Evolutionary conservation across 2,888 invertebrate species (phyloP).

Genomic region (Bombyx huttoni): DNA sequence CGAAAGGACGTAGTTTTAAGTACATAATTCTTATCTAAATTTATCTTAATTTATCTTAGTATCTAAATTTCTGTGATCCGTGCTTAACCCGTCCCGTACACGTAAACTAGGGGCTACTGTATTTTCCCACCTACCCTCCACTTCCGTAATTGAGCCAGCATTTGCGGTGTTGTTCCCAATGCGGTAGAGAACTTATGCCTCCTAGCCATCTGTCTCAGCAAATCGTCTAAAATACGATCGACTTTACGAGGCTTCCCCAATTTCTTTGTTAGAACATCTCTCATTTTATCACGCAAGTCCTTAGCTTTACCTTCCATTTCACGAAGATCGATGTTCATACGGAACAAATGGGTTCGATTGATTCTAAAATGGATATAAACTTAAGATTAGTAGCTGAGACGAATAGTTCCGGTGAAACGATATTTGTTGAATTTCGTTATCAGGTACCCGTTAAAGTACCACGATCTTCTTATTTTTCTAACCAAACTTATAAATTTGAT

Average conservation of each 20-base stretch:
- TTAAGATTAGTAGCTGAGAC: too few relatives aligned
- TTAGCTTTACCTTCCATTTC: slow-evolving; percentile 75
- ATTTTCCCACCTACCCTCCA: slow-evolving; percentile 37
- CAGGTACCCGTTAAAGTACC: not conserved
- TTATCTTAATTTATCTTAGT: too few relatives aligned
- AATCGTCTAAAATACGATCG: slow-evolving; percentile 50
- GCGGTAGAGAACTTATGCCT: slow-evolving; percentile 49
- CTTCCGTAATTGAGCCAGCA: slow-evolving; percentile 33
- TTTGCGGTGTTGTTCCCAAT: slow-evolving; percentile 31
- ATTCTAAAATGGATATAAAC: slow-evolving; percentile 45
- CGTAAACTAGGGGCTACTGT: too few relatives aligned
- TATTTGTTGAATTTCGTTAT: too few relatives aligned
- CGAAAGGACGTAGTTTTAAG: too few relatives aligned
- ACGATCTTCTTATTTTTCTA: too few relatives aligned
- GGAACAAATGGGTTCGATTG: slow-evolving; percentile 77
- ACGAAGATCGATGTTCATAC: slow-evolving; percentile 79
- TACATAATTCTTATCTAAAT: too few relatives aligned
- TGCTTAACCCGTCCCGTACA: too few relatives aligned
- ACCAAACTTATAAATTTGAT: too few relatives aligned
- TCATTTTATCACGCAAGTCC: slow-evolving; percentile 65
- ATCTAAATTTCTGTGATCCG: too few relatives aligned
- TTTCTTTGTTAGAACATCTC: slow-evolving; percentile 51
- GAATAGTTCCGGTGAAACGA: too few relatives aligned
- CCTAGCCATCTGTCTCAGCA: slow-evolving; percentile 51
- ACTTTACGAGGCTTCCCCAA: slow-evolving; percentile 50